Base-by-base conservation (phyloP, 2,113 vertebrate species). In the Prionailurus bengalensis region DNA sequence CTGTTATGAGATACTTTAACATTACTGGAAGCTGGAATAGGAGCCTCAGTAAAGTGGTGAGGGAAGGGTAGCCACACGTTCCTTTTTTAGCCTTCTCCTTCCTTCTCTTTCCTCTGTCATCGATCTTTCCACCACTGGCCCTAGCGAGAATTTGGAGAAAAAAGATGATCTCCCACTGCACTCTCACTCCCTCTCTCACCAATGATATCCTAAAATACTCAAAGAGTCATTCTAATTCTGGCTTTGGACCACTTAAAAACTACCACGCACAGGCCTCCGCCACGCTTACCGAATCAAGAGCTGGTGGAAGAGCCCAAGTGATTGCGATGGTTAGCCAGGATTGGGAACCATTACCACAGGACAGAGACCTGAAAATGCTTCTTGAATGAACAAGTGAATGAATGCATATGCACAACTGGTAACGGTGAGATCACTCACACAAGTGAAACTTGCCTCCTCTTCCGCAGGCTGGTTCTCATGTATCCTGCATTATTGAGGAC, bases 1-100 rank as follows among this genome's bases (percentile, higher is more conserved):
- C 79, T 94, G 14, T 27, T 80, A 27, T 81, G 83, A 87, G 65
- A 89, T 48, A 79, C 45, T 58, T 95, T 36, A 91, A 48, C 66
- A 39, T 78, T n/a, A 31, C 29, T 17, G 27, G 84, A 61, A 87
- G 58, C 89, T 61, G 21, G 79, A 82, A 39, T 51, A 27, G n/a
- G n/a, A 85, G 48, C 3, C 61, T 45, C 70, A 81, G 1, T 76
- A 55, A 53, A 87, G 53, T 65, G 42, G 10, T 39, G 39, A 89
- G 11, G 1, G n/a, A 73, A 58, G 53, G 33, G 9, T 29, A 55
- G 5, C 27, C 70, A 45, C 4, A 3, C 31, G 42, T 85, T 78
- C 21, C 23, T 66, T 89, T 88, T 68, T 39, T 11, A 76, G 79
- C 7, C 29, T 25, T 79, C 68, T 27, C 13, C 51, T 73, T 31